Evolutionary conservation across 2,113 vertebrate species (phyloP), one percentile per base, ranked within the genome.

Genomic region (Protomyctophum bolini): DNA sequence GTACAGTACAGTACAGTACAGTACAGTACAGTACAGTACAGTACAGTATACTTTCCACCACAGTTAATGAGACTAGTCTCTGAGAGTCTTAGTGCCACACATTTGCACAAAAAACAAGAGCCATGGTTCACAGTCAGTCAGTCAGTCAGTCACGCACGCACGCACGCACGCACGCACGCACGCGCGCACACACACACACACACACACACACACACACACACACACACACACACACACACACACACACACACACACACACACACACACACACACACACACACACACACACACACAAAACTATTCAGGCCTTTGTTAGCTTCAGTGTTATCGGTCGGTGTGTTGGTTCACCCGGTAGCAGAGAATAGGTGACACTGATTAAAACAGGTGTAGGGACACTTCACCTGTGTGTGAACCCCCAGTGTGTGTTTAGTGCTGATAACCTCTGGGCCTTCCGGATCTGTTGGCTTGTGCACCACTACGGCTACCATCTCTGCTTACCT

Each of bases 351-450:
- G 11, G 56, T 62, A 85, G 71, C 54, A 57, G 58, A 21, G 61
- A 70, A 11, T 70, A 15, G 12, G 47, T 59, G 56, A 66, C 61
- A 14, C 2, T 28, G 8, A 80, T 72, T 81, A 80, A 70, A 8
- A 45, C 47, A 73, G 62, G 15, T 77, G 79, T 79, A 70, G 66
- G 28, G 41, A 3, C 41, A 46, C 71, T 79, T 87, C 80, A 87
- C 81, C 84, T 87, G 81, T 65, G 63, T 69, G 67, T 90, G 87
- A 90, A 83, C 91, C 79, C 79, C 52, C 55, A 47, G 50, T 79
- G 83, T 84, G 77, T 80, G 78, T 52, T 77, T 28, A 72, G 64
- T 65, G 59, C 72, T 66, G 84, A 82, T 88, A 81, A 83, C 80
- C 80, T 76, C 7, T 59, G 21, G 28, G 41, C 61, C 33, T 45